Evolutionary conservation across 2,797 vertebrate genomes (phyloP).

Genomic region (Varecia variegata): DNA sequence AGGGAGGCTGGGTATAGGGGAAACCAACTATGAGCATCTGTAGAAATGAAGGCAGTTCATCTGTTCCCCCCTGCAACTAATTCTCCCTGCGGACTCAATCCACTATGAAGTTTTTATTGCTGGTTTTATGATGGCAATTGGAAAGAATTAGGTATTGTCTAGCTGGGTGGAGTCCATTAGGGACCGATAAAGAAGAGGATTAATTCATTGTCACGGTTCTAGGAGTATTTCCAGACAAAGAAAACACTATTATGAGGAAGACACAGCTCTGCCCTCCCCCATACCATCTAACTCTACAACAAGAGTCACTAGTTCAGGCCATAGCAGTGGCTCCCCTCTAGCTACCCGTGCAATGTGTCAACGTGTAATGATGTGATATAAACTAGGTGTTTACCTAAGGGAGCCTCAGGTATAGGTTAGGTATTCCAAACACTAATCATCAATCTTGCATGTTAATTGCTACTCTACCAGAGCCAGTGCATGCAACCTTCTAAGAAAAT

Average conservation of each 20-base stretch:
- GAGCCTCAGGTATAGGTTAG: background rate
- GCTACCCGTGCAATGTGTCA: background rate
- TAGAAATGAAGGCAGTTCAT: slow-evolving; percentile 46
- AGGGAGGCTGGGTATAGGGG: background rate
- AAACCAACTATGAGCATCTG: background rate
- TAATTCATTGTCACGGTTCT: slow-evolving; percentile 51
- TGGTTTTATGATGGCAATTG: slow-evolving; percentile 73
- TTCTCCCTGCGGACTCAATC: slow-evolving; percentile 49
- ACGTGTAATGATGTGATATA: background rate
- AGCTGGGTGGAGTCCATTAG: slow-evolving; percentile 75
- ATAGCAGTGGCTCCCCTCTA: background rate
- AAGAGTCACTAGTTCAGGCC: slow-evolving; percentile 6
- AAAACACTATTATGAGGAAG: slow-evolving; percentile 51
- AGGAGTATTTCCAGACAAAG: slow-evolving; percentile 73
- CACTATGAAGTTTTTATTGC: slow-evolving; percentile 72
- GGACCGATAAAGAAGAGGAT: slow-evolving; percentile 72
- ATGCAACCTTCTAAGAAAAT: background rate
- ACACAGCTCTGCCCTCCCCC: slow-evolving; percentile 6
- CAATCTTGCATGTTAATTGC: background rate
- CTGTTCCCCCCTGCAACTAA: background rate
- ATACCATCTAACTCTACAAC: background rate
- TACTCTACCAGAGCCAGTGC: slow-evolving; percentile 9
- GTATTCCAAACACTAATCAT: slow-evolving; percentile 9
- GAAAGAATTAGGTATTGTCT: slow-evolving; percentile 79
- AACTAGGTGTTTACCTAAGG: background rate